These are phyloP conservation scores for Acanthis flammea DNA, from an alignment of 2,797 vertebrate genomes.

Conservation along the genomic window DNA sequence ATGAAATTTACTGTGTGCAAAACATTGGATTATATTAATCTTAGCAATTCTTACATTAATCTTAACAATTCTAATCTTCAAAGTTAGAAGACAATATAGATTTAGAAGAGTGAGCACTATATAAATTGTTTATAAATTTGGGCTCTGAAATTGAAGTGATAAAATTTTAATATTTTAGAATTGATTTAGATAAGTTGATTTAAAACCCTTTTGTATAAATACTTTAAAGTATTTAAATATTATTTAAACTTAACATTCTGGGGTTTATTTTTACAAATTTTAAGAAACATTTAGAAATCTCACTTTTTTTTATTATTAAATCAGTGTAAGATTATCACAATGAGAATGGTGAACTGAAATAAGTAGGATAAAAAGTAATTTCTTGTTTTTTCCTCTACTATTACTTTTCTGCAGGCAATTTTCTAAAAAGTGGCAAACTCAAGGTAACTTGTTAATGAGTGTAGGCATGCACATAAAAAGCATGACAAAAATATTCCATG, in stretches of 20 bases:
- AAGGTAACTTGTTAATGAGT: background rate
- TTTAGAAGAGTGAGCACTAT: rapidly evolving
- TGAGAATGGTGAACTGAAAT: background rate
- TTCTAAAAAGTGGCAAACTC: background rate
- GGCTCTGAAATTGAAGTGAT: background rate
- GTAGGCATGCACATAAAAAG: background rate
- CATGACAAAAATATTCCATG: background rate
- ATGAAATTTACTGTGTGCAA: background rate
- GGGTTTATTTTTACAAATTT: background rate
- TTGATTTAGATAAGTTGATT: background rate
- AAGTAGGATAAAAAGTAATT: background rate
- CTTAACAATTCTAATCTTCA: background rate
- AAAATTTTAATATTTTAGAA: background rate
- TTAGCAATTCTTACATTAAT: background rate
- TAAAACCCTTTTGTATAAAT: background rate
- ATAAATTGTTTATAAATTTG: background rate
- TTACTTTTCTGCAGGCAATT: background rate
- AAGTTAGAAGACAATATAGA: background rate
- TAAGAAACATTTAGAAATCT: background rate
- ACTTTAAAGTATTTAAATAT: background rate
- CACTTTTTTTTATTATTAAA: background rate
- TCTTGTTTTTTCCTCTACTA: background rate
- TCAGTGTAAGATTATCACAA: background rate
- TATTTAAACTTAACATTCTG: background rate
- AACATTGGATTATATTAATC: background rate